phyloP scores from a whole-genome alignment of 2,113 vertebrate species.

The Leptodactylus fuscus region DNA sequence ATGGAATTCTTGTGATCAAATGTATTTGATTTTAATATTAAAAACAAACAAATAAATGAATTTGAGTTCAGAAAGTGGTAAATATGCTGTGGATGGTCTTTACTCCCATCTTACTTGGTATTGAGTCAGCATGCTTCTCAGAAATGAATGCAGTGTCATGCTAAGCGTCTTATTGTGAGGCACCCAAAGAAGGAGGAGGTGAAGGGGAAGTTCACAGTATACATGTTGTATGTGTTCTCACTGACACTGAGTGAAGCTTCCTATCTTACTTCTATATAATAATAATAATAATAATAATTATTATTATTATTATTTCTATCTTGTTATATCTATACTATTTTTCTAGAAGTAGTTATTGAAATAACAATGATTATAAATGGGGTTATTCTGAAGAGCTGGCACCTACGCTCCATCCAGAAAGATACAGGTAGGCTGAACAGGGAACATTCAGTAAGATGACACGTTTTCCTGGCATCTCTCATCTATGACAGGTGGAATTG shows the following conservation, averaged over 20 bases:
- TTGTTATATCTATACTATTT: too few relatives aligned
- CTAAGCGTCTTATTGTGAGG: neutral
- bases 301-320: too few relatives aligned
- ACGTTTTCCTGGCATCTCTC: constrained; percentile 68
- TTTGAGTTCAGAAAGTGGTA: too few relatives aligned
- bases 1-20: too few relatives aligned
- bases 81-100: too few relatives aligned
- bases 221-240: neutral
- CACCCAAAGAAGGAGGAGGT: neutral
- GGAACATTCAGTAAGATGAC: neutral
- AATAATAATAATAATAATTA: too few relatives aligned
- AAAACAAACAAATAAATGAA: too few relatives aligned
- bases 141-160: too few relatives aligned
- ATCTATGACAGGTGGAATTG: constrained; percentile 61
- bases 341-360: neutral
- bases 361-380: neutral
- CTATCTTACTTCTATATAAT: neutral
- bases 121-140: too few relatives aligned
- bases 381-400: neutral
- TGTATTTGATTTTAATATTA: too few relatives aligned
- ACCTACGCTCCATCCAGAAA: neutral
- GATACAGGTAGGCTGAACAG: neutral
- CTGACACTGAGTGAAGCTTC: neutral
- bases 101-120: too few relatives aligned
- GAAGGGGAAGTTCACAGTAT: neutral